These are phyloP conservation scores for Reticulitermes speratus DNA, from an alignment of 1,140 invertebrate species.

Conservation along the genomic window DNA sequence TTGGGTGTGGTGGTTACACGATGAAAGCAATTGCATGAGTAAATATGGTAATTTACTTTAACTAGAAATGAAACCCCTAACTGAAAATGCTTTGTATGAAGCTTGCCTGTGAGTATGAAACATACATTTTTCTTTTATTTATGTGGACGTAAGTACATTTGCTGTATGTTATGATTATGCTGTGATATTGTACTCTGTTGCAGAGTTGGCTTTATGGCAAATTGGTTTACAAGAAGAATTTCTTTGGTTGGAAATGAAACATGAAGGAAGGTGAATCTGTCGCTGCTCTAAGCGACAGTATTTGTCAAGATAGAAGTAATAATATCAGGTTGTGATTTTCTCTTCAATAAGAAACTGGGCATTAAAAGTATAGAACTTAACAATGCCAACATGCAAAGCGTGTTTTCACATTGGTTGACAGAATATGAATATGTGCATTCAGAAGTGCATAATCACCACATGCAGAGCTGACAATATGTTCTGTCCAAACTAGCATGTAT, in stretches of 20 bases:
- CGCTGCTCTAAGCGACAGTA: not conserved
- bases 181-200: conserved; percentile 6
- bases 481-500: not conserved
- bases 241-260: conserved; percentile 10
- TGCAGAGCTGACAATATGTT: not conserved
- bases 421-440: not conserved
- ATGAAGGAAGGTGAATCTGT: not conserved
- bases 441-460: not conserved
- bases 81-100: not conserved
- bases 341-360: not conserved
- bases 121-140: not conserved
- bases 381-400: not conserved
- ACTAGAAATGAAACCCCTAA: too few relatives aligned
- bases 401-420: not conserved
- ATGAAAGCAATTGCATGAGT: too few relatives aligned
- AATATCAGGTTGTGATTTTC: not conserved
- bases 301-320: not conserved
- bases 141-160: not conserved
- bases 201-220: not conserved
- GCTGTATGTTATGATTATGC: not conserved
- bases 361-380: not conserved
- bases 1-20: too few relatives aligned
- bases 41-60: too few relatives aligned
- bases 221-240: not conserved
- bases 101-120: not conserved